Conservation (phyloP, 2,888 invertebrate species). For the Amphipoea oculea region DNA sequence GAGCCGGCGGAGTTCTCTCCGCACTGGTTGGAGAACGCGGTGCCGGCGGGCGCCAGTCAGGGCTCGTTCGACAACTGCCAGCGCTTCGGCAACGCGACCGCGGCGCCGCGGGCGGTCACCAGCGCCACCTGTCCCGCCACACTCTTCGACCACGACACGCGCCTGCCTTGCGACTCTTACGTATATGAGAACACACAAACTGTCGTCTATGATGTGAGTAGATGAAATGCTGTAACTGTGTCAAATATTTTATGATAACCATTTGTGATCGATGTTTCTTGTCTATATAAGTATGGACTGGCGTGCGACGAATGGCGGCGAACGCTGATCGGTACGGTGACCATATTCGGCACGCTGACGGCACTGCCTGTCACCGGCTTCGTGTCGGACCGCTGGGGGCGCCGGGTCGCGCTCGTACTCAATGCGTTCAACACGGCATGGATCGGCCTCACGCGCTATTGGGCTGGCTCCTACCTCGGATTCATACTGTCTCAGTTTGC, state of each 20-base stretch:
- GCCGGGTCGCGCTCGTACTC: constrained; percentile 90
- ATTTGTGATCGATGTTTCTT: neutral
- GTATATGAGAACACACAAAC: constrained; percentile 79
- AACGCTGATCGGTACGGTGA: constrained; percentile 92
- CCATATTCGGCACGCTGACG: constrained; percentile 92
- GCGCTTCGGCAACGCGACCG: constrained; percentile 72
- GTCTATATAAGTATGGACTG: constrained; percentile 87
- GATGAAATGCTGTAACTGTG: neutral
- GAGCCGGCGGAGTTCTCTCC: constrained; percentile 74
- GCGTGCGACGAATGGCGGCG: constrained; percentile 93
- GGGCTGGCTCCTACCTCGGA: constrained; percentile 88
- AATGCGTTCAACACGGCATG: constrained; percentile 91
- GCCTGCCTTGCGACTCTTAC: constrained; percentile 73
- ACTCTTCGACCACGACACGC: constrained; percentile 72
- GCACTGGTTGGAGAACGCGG: constrained; percentile 52
- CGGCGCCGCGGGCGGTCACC: neutral
- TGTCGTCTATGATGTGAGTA: constrained; percentile 83
- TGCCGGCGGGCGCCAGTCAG: constrained; percentile 47
- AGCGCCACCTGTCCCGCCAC: constrained; percentile 72
- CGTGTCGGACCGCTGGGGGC: constrained; percentile 93
- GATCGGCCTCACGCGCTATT: constrained; percentile 91
- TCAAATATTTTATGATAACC: neutral
- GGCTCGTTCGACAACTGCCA: constrained; percentile 83
- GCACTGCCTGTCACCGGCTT: constrained; percentile 92
- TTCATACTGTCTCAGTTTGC: constrained; percentile 92